A percentile compares a stretch with the other conserved stretches of the same genome.
Evolutionary conservation across 2,888 invertebrate genomes (phyloP).

Genomic region (Tyria jacobaeae): DNA sequence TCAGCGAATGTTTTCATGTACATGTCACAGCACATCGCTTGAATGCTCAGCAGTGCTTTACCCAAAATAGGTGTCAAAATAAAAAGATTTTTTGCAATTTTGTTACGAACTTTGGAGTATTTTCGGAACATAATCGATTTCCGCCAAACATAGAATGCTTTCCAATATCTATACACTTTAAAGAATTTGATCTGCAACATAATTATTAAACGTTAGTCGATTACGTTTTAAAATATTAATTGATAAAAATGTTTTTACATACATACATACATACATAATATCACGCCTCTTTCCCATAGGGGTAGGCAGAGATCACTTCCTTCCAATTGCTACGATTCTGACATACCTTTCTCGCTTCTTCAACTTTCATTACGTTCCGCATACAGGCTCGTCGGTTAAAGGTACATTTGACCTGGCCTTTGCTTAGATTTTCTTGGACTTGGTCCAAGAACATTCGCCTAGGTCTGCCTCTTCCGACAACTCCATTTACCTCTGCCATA

Average conservation of each 20-base stretch:
- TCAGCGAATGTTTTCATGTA: slow-evolving; percentile 88
- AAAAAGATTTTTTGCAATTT: slow-evolving; percentile 90
- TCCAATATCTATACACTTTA: slow-evolving; percentile 90
- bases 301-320: too few relatives aligned
- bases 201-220: neutral
- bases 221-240: neutral
- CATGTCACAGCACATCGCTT: slow-evolving; percentile 89
- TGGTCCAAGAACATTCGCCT: too few relatives aligned
- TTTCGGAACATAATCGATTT: slow-evolving; percentile 91
- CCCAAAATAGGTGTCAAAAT: slow-evolving; percentile 90
- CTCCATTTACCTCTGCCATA: too few relatives aligned
- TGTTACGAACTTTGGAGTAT: slow-evolving; percentile 85
- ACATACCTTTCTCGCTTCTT: too few relatives aligned
- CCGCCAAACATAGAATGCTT: slow-evolving; percentile 93
- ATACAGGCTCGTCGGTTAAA: too few relatives aligned
- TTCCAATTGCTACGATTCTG: too few relatives aligned
- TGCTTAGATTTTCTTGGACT: too few relatives aligned
- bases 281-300: too few relatives aligned
- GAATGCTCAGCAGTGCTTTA: slow-evolving; percentile 90
- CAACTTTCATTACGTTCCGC: too few relatives aligned
- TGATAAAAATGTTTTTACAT: too few relatives aligned
- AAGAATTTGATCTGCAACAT: slow-evolving; percentile 89
- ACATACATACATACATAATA: neutral
- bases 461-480: too few relatives aligned
- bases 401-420: too few relatives aligned